phyloP scores from a whole-genome alignment of 2,113 vertebrate genomes.

The Toxotes chatareus region DNA sequence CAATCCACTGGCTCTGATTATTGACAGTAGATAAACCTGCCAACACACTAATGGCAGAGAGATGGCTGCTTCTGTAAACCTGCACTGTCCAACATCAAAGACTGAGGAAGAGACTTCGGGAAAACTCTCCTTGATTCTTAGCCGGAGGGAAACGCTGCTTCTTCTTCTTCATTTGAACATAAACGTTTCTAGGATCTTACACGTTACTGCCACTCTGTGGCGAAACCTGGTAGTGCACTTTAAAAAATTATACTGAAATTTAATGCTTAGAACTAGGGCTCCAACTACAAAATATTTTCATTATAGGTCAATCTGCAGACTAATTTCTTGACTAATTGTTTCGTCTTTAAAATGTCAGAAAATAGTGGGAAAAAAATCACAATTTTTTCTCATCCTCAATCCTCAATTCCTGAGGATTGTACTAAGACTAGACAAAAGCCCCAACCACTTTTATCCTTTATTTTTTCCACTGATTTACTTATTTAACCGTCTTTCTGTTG shows the following conservation, averaged over 20 bases:
- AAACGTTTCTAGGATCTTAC: neutral
- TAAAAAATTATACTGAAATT: neutral
- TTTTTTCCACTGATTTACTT: no score
- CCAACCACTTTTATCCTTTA: neutral
- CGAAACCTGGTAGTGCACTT: neutral
- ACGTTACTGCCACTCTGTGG: conserved; percentile 12
- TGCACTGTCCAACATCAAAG: neutral
- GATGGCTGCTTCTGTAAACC: neutral
- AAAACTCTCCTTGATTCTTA: neutral
- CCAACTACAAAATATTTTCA: no score
- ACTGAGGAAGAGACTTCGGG: neutral
- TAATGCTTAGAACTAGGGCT: neutral
- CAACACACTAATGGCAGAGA: neutral
- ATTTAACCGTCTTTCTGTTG: neutral
- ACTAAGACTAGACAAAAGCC: no score
- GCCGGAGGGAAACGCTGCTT: neutral
- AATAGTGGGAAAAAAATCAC: neutral
- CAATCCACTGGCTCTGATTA: conserved; percentile 28
- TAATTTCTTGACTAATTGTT: neutral
- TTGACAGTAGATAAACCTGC: neutral
- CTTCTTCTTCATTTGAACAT: conserved; percentile 7
- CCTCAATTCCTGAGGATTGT: no score
- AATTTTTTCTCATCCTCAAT: no score
- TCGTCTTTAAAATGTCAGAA: neutral
- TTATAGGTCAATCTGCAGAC: neutral